Percentiles rank a stretch among this genome's conserved stretches.
Conservation (phyloP, 2,888 invertebrate species). For the Steinernema carpocapsae region DNA sequence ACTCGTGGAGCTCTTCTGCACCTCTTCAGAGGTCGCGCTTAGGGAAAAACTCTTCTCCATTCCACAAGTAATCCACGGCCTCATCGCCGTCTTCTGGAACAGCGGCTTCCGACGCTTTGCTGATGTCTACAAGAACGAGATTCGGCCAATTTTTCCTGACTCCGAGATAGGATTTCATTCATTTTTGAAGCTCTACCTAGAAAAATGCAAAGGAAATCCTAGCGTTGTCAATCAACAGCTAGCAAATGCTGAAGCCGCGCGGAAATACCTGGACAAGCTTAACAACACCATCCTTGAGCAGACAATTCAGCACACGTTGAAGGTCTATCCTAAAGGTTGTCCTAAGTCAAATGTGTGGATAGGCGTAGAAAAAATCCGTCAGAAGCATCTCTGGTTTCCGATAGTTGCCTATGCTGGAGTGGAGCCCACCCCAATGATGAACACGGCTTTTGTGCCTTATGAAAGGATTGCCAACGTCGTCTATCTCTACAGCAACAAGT, state of each 20-base stretch:
- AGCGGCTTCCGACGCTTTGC: not conserved
- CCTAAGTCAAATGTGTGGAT: not conserved
- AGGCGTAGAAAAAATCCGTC: not conserved
- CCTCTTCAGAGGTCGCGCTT: not conserved
- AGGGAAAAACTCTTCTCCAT: no score
- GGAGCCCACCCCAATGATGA: not conserved
- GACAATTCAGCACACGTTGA: not conserved
- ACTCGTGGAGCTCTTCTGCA: not conserved
- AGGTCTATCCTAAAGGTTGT: not conserved
- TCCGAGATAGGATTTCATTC: not conserved
- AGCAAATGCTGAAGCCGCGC: not conserved
- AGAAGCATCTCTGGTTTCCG: conserved; percentile 8
- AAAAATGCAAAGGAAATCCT: not conserved
- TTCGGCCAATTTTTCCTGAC: not conserved
- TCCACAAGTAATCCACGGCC: not conserved
- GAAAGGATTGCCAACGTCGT: not conserved
- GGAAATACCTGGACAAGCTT: not conserved
- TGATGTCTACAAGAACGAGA: not conserved
- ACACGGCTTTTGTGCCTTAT: not conserved
- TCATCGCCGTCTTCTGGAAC: conserved; percentile 1
- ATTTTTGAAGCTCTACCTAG: not conserved
- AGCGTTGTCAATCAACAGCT: not conserved
- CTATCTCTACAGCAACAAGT: not conserved
- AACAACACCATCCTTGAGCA: no score
- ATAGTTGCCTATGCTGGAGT: not conserved